Conservation (phyloP, 1,140 invertebrate genomes). For the Drosophila kanapiae region DNA sequence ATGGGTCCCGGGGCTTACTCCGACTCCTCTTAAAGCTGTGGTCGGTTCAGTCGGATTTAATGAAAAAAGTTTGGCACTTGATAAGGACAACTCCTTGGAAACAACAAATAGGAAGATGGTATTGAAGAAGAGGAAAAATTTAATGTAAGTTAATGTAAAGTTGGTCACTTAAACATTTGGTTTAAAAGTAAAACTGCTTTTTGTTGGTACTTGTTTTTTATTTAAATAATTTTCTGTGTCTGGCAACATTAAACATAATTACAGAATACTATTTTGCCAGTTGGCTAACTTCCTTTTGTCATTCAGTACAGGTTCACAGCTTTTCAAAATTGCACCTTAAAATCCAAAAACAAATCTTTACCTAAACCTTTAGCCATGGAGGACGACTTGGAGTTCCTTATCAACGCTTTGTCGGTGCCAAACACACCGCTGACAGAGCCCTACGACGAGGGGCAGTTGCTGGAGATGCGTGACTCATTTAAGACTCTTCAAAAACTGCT, state of each 20-base stretch:
- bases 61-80: slow-evolving; percentile 68
- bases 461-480: slow-evolving; percentile 63
- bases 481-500: slow-evolving; percentile 43
- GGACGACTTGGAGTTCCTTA: slow-evolving; percentile 62
- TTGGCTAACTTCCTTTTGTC: neutral
- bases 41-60: slow-evolving; percentile 40
- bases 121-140: neutral
- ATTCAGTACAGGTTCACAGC: neutral
- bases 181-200: neutral
- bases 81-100: slow-evolving; percentile 15
- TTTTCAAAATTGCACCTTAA: slow-evolving; percentile 5
- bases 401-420: slow-evolving; percentile 51
- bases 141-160: neutral
- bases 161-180: neutral
- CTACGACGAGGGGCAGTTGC: slow-evolving; percentile 32
- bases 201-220: neutral
- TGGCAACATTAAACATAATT: too few species aligned
- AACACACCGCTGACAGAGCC: slow-evolving; percentile 37
- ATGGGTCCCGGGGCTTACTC: slow-evolving; percentile 7
- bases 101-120: neutral
- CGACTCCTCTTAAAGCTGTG: slow-evolving; percentile 44
- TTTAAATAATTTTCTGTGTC: too few species aligned
- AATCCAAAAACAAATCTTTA: neutral
- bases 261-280: too few species aligned
- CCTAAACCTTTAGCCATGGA: slow-evolving; percentile 39